These are phyloP conservation scores for Calephelis perditalis DNA, from an alignment of 2,888 invertebrate genomes.

Conservation along the genomic window DNA sequence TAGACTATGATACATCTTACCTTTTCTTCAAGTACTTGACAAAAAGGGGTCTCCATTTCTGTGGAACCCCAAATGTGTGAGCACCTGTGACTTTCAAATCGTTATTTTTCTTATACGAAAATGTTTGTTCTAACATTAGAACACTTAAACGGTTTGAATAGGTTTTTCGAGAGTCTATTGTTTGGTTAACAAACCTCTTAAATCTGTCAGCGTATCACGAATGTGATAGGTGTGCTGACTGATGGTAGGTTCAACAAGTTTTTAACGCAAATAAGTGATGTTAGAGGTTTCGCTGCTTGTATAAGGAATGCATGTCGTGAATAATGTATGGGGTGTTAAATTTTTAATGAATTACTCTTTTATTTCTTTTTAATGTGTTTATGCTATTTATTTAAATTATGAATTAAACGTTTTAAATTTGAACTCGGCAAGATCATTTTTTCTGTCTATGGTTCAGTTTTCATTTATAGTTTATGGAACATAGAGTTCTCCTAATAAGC, in stretches of 20 bases:
- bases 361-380: too few species aligned
- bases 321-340: too few species aligned
- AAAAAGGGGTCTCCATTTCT: not conserved
- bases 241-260: not conserved
- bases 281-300: too few species aligned
- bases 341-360: too few species aligned
- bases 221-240: conserved; percentile 10
- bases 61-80: not conserved
- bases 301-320: too few species aligned
- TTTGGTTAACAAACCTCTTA: conserved; percentile 18
- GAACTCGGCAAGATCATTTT: too few species aligned
- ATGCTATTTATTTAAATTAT: too few species aligned
- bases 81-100: conserved; percentile 6
- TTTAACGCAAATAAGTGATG: not conserved
- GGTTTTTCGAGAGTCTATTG: conserved; percentile 14
- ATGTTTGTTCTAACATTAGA: conserved; percentile 17
- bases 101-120: conserved; percentile 10
- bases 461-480: not conserved
- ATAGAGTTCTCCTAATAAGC: conserved; percentile 11
- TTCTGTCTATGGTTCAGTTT: not conserved
- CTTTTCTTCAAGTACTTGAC: too few species aligned
- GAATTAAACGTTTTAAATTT: too few species aligned
- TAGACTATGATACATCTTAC: too few species aligned
- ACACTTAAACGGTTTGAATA: conserved; percentile 14
- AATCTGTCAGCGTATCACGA: conserved; percentile 18